A percentile compares a stretch with the other conserved stretches of the same genome.
These are phyloP conservation scores for Panzeria rudis DNA, from an alignment of 2,888 invertebrate species.

Conservation along the genomic window DNA sequence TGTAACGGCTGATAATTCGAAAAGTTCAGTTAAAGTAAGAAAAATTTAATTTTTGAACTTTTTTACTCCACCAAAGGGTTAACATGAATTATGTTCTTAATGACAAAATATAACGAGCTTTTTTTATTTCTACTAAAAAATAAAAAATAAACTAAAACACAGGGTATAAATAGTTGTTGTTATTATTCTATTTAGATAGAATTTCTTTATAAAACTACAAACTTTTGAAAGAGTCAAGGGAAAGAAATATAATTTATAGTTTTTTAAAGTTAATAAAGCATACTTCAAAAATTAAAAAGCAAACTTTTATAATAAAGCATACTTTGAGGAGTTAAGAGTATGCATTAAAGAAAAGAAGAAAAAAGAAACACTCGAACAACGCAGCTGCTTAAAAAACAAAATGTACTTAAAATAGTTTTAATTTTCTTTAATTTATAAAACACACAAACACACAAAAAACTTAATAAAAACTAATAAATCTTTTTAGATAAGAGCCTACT, in stretches of 20 bases:
- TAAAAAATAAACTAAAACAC: slow-evolving; percentile 29
- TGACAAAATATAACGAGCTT: slow-evolving; percentile 36
- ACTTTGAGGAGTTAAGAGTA: slow-evolving; percentile 43
- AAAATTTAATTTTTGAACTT: too few relatives aligned
- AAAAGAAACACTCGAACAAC: slow-evolving; percentile 25
- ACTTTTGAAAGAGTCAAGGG: slow-evolving; percentile 1
- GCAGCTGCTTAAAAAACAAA: slow-evolving; percentile 25
- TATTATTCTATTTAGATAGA: slow-evolving; percentile 47
- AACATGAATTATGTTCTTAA: slow-evolving; percentile 53
- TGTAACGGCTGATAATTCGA: too few relatives aligned
- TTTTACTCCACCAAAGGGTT: slow-evolving; percentile 38
- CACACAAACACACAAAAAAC: neutral
- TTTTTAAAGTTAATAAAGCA: slow-evolving; percentile 56
- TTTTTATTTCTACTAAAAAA: slow-evolving; percentile 6
- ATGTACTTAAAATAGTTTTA: slow-evolving; percentile 53
- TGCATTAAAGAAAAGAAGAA: neutral
- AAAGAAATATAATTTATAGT: slow-evolving; percentile 57
- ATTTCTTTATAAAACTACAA: slow-evolving; percentile 26
- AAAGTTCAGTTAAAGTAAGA: too few relatives aligned
- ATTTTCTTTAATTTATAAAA: slow-evolving; percentile 38
- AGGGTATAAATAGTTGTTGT: slow-evolving; percentile 44
- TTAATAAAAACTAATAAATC: slow-evolving; percentile 35
- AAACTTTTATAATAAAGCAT: slow-evolving; percentile 50
- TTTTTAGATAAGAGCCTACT: slow-evolving; percentile 49
- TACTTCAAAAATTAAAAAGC: slow-evolving; percentile 43